Evolutionary conservation across 1,140 invertebrate genomes (phyloP), one percentile per base, ranked within the genome.

Genomic region (Epicauta chinensis): DNA sequence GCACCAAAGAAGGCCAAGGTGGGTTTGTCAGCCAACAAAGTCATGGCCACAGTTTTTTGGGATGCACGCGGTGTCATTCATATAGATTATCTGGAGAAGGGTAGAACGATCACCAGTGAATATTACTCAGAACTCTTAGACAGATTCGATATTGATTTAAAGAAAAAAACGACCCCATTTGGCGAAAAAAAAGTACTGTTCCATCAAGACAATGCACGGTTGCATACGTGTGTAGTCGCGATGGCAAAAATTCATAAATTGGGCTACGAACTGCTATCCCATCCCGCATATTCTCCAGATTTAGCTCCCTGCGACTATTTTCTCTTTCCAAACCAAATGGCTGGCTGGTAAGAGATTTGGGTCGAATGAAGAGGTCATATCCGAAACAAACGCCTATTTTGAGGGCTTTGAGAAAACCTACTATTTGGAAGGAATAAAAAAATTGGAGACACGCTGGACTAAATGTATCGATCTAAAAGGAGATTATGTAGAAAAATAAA

Each of bases 71-170:
- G n/a, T 61, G 61, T 71, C 29, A 35, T 72, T 2, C 55, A 65
- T 17, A 59, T 64, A 4, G 62, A 70, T 12, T 69, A 69, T 50
- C 54, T 69, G 34, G 39, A 62, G 54, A 69, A 59, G 58, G 58
- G 47, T 50, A 53, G 14, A 45, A 62, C 58, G 46, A 62, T 63
- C 43, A 68, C 14, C 9, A 43, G 53, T 11, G 41, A 47, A 42
- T 55, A 58, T 43, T 55, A 56, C 36, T 45, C 31, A 29, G 31
- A 31, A 3, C 16, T 58, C 30, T 51, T 55, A 55, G 55, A 59
- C 12, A 55, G 58, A 37, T 44, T 62, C n/a, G 57, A 63, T 15
- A 47, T 11, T 5, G 52, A 58, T 45, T 46, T 61, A 58, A 45
- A 37, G 44, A 39, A 56, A 59, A 65, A 64, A n/a, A n/a, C n/a